Conservation (phyloP, 2,888 invertebrate genomes). For the Melitaea athalia region DNA sequence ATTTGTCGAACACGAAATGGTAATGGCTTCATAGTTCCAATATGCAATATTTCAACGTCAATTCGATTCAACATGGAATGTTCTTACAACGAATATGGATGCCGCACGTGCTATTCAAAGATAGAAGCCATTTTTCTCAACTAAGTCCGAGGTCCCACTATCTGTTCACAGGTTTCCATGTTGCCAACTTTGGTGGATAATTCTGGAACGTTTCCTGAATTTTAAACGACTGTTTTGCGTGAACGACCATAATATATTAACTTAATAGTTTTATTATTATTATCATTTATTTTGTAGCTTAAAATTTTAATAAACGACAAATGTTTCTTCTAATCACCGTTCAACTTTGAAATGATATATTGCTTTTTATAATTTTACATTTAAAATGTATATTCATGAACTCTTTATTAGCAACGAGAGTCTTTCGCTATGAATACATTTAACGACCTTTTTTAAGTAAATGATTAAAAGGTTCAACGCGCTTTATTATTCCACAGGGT, state of each 20-base stretch:
- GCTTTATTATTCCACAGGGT: constrained; percentile 32
- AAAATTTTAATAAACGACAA: constrained; percentile 30
- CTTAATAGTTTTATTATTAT: constrained; percentile 26
- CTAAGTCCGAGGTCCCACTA: constrained; percentile 47
- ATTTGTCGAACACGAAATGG: constrained; percentile 32
- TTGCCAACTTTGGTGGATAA: constrained; percentile 57
- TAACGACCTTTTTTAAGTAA: constrained; percentile 18
- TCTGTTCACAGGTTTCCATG: constrained; percentile 58
- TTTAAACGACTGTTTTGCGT: constrained; percentile 50
- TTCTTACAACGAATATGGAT: constrained; percentile 34
- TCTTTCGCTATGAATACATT: constrained; percentile 9
- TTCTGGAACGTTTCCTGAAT: constrained; percentile 53
- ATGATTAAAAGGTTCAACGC: constrained; percentile 33
- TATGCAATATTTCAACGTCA: constrained; percentile 39
- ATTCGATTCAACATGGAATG: constrained; percentile 23
- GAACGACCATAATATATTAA: constrained; percentile 32
- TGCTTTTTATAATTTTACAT: background rate
- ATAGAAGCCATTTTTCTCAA: constrained; percentile 60
- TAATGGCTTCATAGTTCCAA: constrained; percentile 24
- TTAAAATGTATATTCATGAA: background rate
- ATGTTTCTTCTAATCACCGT: constrained; percentile 26
- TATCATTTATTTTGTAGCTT: constrained; percentile 26
- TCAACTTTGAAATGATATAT: background rate
- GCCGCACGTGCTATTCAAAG: constrained; percentile 49
- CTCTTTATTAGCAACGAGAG: background rate